Percentiles rank a stretch among this genome's conserved stretches.
Evolutionary conservation across 2,113 vertebrate genomes (phyloP).

Genomic region (Eublepharis macularius): DNA sequence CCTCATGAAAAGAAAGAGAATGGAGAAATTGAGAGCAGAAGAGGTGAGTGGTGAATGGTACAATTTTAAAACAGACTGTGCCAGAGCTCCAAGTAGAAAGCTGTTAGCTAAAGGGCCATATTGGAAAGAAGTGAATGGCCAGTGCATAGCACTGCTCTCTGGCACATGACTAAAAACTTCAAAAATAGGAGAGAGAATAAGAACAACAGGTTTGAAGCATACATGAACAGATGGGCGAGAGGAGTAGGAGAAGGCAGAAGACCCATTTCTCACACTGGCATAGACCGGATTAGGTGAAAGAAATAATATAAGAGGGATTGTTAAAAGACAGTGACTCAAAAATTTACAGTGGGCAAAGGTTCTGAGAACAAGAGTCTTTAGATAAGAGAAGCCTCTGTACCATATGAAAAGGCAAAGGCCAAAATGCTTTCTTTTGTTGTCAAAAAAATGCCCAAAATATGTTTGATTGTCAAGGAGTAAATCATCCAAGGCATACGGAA

Average conservation of each 20-base stretch:
- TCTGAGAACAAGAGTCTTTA: not conserved
- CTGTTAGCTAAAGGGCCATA: slow-evolving; percentile 38
- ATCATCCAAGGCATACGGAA: not conserved
- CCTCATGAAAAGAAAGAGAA: not conserved
- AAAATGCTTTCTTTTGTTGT: not conserved
- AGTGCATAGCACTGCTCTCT: slow-evolving; percentile 26
- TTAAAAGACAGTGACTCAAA: not conserved
- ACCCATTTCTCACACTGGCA: accelerated
- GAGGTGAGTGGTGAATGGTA: not conserved
- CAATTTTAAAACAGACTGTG: not conserved
- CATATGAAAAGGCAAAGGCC: accelerated
- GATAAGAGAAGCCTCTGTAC: not conserved
- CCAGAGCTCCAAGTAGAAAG: accelerated
- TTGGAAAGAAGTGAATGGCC: slow-evolving; percentile 12
- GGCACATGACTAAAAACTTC: slow-evolving; percentile 13
- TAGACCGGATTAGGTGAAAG: slow-evolving; percentile 13
- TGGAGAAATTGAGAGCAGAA: not conserved
- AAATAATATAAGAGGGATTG: not conserved
- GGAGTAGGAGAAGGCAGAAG: slow-evolving; percentile 4
- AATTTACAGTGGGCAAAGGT: not conserved
- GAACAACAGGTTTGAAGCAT: slow-evolving; percentile 34
- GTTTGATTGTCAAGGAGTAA: not conserved
- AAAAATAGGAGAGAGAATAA: not conserved
- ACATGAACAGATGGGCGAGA: not conserved
- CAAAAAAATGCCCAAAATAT: not conserved